Conservation (phyloP, 2,797 vertebrate species). For the Parotocinclus haroldoi region DNA sequence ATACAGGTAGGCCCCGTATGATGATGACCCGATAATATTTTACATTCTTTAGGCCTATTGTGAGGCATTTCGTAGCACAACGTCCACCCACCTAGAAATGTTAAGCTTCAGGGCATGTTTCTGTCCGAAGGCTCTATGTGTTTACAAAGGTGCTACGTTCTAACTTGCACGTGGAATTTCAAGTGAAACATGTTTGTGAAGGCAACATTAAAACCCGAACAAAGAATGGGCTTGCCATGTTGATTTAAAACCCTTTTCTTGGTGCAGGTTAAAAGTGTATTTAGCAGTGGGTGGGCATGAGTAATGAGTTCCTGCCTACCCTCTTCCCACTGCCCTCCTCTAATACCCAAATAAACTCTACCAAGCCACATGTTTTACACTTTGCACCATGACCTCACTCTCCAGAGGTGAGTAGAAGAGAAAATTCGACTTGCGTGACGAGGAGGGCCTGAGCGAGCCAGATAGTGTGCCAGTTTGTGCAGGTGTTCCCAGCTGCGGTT, state of each 20-base stretch:
- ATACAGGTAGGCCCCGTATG: no score
- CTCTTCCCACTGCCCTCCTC: conserved; percentile 18
- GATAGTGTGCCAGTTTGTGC: conserved; percentile 29
- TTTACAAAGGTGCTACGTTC: neutral
- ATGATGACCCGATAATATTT: no score
- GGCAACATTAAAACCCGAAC: conserved; percentile 17
- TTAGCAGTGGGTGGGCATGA: conserved; percentile 33
- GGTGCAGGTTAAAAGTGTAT: conserved; percentile 34
- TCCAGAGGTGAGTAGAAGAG: conserved; percentile 1
- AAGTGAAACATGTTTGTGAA: conserved; percentile 19
- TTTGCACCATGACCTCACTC: conserved; percentile 56
- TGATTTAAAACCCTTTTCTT: conserved; percentile 34
- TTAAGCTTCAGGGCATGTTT: neutral
- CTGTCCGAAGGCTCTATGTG: neutral
- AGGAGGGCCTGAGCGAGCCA: conserved; percentile 29
- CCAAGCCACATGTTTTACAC: conserved; percentile 53
- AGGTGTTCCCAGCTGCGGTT: conserved; percentile 51
- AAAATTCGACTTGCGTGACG: conserved; percentile 26
- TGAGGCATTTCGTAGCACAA: no score
- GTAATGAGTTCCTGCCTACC: conserved; percentile 23
- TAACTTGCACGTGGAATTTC: conserved; percentile 17
- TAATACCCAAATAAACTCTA: conserved; percentile 45
- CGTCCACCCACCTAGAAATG: neutral
- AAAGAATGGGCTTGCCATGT: conserved; percentile 39
- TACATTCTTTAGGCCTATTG: no score